A percentile compares a stretch with the other conserved stretches of the same genome.
phyloP scores from a whole-genome alignment of 2,797 vertebrate species.

The Nannoperca obscura region DNA sequence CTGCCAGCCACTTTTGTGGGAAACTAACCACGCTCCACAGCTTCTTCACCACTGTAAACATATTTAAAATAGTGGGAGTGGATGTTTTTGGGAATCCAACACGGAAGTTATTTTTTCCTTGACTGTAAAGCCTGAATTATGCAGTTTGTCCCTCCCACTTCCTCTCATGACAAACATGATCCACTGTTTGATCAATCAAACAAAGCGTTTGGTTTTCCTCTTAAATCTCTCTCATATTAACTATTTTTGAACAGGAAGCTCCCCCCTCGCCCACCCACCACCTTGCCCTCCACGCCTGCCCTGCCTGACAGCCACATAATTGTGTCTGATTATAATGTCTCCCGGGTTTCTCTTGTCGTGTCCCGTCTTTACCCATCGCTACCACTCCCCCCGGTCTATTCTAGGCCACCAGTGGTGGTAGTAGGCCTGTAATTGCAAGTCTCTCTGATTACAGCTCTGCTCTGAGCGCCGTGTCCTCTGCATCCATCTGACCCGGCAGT shows the following conservation, averaged over 20 bases:
- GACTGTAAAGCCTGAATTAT: conserved; percentile 8
- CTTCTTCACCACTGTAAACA: conserved; percentile 30
- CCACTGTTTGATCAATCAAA: conserved; percentile 43
- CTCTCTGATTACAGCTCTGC: conserved; percentile 81
- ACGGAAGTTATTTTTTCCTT: conserved; percentile 19
- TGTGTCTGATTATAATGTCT: conserved; percentile 78
- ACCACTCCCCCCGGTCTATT: conserved; percentile 80
- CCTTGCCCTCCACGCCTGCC: conserved; percentile 57
- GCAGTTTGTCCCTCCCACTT: conserved; percentile 19
- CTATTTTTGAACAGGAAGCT: conserved; percentile 58
- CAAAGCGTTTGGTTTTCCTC: conserved; percentile 39
- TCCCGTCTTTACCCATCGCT: conserved; percentile 62
- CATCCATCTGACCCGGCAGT: conserved; percentile 60
- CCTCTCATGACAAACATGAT: conserved; percentile 24
- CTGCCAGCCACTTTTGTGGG: conserved; percentile 23
- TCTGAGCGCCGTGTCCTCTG: conserved; percentile 61
- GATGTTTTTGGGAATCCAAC: conserved; percentile 1
- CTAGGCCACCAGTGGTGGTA: conserved; percentile 73
- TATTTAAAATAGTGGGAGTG: conserved; percentile 28
- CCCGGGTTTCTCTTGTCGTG: conserved; percentile 72
- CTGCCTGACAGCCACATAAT: conserved; percentile 74
- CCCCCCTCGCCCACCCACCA: conserved; percentile 55
- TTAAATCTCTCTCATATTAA: conserved; percentile 48
- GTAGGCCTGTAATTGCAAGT: conserved; percentile 81
- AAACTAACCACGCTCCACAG: conserved; percentile 13